Conservation (phyloP, 1,140 invertebrate genomes). For the Papilio polyxenes region DNA sequence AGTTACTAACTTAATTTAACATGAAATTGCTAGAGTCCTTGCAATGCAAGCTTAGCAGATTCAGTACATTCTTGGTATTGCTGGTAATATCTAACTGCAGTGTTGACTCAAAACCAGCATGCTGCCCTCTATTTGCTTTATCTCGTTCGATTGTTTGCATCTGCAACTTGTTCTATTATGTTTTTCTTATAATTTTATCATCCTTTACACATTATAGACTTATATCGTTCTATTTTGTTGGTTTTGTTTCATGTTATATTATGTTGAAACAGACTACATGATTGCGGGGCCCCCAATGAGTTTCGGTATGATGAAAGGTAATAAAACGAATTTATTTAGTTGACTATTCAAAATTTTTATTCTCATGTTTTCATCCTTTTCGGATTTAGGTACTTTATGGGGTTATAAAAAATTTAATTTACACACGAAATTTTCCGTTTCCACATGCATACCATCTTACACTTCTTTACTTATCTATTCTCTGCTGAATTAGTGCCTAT, state of each 20-base stretch:
- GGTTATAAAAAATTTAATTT: slow-evolving; percentile 58
- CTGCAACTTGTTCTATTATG: slow-evolving; percentile 62
- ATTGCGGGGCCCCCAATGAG: slow-evolving; percentile 86
- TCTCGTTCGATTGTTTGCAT: slow-evolving; percentile 66
- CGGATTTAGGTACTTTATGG: slow-evolving; percentile 70
- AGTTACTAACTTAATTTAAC: slow-evolving; percentile 74
- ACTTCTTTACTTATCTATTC: slow-evolving; percentile 50
- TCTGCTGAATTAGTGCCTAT: slow-evolving; percentile 66
- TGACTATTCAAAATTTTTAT: slow-evolving; percentile 69
- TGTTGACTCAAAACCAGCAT: slow-evolving; percentile 67
- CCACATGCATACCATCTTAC: slow-evolving; percentile 54
- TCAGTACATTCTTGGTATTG: slow-evolving; percentile 53
- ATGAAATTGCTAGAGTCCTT: slow-evolving; percentile 62
- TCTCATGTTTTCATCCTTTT: slow-evolving; percentile 63
- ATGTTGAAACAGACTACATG: slow-evolving; percentile 85
- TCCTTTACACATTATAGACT: slow-evolving; percentile 66
- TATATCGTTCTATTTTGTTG: slow-evolving; percentile 71
- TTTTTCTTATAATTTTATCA: slow-evolving; percentile 63
- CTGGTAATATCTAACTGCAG: slow-evolving; percentile 71
- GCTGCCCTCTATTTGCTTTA: slow-evolving; percentile 70
- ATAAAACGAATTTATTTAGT: slow-evolving; percentile 68
- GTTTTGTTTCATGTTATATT: slow-evolving; percentile 85
- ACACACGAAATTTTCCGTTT: slow-evolving; percentile 60
- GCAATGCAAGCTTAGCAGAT: slow-evolving; percentile 63
- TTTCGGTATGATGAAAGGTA: slow-evolving; percentile 90